Evolutionary conservation across 2,888 invertebrate genomes (phyloP), one percentile per base, ranked within the genome.

Genomic region (Chrysina gloriosa): DNA sequence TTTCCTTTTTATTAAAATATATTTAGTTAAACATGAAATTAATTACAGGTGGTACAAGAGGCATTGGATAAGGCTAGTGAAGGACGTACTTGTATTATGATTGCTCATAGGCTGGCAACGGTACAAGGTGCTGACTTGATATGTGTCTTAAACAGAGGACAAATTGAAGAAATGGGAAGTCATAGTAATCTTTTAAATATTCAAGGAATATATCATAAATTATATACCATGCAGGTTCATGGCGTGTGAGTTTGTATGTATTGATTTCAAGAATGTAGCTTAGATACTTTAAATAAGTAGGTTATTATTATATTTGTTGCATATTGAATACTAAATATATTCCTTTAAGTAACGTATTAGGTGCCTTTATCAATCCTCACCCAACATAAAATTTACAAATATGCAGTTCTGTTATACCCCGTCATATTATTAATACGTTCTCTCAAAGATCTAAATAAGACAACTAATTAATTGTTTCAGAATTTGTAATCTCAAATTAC

Each of bases 81-180:
- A 54, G 94, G 93, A 0, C 87, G 95, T 69, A 95, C 95, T 0
- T 95, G 93, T 70, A 90, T 96, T 39, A 90, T 92, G 75, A 95
- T 96, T 74, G 95, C 96, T 0, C 95, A 96, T 82, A 86, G 96
- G 66, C 84, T 96, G 48, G 92, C 93, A 66, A 95, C 95, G 0
- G 89, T 95, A 58, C 88, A 92, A 71, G 92, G 93, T 78, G 92
- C 94, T 0, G 93, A 95, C 84, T 76, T 85, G 63, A 92, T 93
- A 75, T 91, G 90, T 79, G 92, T 93, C 4, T 83, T 93, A 45
- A 86, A 88, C 76, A 86, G 87, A 67, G 94, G 93, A n/a, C 84
- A 81, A 68, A 87, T 94, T 19, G 89, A 86, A 1, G 93, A 94
- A 78, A 84, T 84, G 68, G 94, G 94, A 67, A 90, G 88, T 0